These are phyloP conservation scores for Caenorhabditis virilis DNA, from an alignment of 2,888 invertebrate species.

Conservation along the genomic window DNA sequence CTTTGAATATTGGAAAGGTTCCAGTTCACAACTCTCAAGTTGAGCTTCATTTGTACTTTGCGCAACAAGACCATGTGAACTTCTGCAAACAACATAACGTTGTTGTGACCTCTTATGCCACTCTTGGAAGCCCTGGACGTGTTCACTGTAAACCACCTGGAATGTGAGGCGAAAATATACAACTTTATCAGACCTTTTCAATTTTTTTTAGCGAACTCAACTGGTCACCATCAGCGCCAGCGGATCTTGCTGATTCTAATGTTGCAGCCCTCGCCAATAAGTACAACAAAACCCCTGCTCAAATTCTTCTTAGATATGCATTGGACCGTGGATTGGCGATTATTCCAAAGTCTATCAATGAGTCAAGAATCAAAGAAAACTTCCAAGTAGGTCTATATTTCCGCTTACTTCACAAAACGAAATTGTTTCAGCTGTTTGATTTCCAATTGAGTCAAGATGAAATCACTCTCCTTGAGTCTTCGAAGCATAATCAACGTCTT, in stretches of 20 bases:
- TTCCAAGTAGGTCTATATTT: conserved; percentile 12
- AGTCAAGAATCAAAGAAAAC: conserved; percentile 33
- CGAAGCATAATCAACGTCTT: conserved; percentile 32
- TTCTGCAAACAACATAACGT: conserved; percentile 77
- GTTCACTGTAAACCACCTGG: too few species aligned
- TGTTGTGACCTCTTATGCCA: conserved; percentile 68
- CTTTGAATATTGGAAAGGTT: conserved; percentile 69
- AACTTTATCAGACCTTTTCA: too few species aligned
- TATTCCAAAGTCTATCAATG: conserved; percentile 40
- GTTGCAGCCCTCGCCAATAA: conserved; percentile 70
- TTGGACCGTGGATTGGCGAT: conserved; percentile 38
- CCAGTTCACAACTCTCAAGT: conserved; percentile 74
- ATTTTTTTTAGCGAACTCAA: conserved; percentile 32
- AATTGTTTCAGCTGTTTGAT: conserved; percentile 20
- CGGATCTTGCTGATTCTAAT: conserved; percentile 41
- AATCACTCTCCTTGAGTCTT: conserved; percentile 30
- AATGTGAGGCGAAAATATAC: too few species aligned
- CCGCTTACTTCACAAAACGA: neutral
- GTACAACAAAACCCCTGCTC: conserved; percentile 53
- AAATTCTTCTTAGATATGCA: conserved; percentile 45
- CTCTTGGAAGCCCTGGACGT: conserved; percentile 69
- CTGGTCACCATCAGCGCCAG: conserved; percentile 50
- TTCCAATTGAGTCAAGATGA: conserved; percentile 33
- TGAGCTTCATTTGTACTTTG: conserved; percentile 81
- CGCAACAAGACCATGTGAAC: conserved; percentile 75